Evolutionary conservation across 2,888 invertebrate genomes (phyloP).

Genomic region (Taenaris catops): DNA sequence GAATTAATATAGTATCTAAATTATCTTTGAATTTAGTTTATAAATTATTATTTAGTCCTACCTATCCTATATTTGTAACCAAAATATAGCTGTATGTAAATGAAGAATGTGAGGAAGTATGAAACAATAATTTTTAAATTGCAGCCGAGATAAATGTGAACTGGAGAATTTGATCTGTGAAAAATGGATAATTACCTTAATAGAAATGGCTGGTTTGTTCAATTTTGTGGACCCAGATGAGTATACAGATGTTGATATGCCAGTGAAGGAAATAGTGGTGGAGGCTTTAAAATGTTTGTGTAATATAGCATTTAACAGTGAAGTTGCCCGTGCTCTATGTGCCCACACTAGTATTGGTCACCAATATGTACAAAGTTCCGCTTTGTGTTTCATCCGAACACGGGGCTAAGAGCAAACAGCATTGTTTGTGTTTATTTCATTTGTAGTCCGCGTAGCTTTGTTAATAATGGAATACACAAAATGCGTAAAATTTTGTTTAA

Average conservation of each 20-base stretch:
- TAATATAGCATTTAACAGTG: conserved; percentile 90
- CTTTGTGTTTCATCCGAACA: too few species aligned
- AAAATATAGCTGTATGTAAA: neutral
- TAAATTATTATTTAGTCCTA: too few species aligned
- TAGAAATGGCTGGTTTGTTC: conserved; percentile 83
- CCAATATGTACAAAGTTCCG: too few species aligned
- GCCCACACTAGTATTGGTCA: too few species aligned
- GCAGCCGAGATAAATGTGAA: conserved; percentile 88
- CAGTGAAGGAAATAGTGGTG: conserved; percentile 78
- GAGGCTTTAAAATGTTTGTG: conserved; percentile 94
- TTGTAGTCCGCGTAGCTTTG: too few species aligned
- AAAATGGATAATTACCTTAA: conserved; percentile 83
- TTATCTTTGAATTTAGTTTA: too few species aligned
- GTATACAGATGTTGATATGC: conserved; percentile 45
- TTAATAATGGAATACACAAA: too few species aligned
- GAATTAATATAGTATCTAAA: too few species aligned
- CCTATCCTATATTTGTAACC: too few species aligned
- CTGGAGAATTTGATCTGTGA: conserved; percentile 84
- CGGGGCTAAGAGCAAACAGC: too few species aligned
- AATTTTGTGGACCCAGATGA: conserved; percentile 56
- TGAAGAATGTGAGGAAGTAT: neutral
- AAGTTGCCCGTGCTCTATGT: conserved; percentile 54
- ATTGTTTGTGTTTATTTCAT: too few species aligned
- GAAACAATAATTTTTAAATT: conserved; percentile 35
- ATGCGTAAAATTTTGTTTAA: too few species aligned